phyloP scores from a whole-genome alignment of 2,113 vertebrate species.

The Arenaria interpres region DNA sequence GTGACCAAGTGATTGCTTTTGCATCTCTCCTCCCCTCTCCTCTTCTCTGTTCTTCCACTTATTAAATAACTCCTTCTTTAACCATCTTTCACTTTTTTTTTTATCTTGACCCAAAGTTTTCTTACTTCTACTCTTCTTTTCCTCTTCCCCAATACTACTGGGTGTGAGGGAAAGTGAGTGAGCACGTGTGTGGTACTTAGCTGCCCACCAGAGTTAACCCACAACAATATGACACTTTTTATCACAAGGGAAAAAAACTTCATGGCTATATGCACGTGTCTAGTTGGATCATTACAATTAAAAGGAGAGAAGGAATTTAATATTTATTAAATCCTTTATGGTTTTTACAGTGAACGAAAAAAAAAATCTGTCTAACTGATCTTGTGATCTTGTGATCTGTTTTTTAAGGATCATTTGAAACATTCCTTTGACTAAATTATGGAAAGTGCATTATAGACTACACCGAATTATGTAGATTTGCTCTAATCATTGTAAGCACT shows the following conservation, averaged over 20 bases:
- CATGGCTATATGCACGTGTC: not conserved
- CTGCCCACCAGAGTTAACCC: not conserved
- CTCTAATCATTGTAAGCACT: not conserved
- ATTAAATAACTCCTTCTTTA: not conserved
- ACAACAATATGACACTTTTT: not conserved
- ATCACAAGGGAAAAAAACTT: not conserved
- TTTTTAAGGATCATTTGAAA: not conserved
- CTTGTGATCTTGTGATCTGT: not conserved
- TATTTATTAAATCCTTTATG: not conserved
- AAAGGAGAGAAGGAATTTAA: not conserved
- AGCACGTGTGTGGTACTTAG: not conserved
- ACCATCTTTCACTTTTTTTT: not conserved
- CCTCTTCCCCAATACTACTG: not conserved
- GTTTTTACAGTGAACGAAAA: not conserved
- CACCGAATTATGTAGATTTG: not conserved
- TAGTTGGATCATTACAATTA: not conserved
- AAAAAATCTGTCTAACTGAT: not conserved
- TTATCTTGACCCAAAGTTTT: not conserved
- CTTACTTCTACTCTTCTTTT: not conserved
- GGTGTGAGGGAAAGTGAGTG: rapidly evolving
- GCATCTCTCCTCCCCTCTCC: not conserved
- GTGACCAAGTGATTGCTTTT: rapidly evolving
- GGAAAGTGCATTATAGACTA: not conserved
- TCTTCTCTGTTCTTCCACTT: not conserved
- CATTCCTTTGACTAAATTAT: not conserved